These are phyloP conservation scores for Coregonus suidteri DNA, from an alignment of 2,797 vertebrate species.

Conservation along the genomic window DNA sequence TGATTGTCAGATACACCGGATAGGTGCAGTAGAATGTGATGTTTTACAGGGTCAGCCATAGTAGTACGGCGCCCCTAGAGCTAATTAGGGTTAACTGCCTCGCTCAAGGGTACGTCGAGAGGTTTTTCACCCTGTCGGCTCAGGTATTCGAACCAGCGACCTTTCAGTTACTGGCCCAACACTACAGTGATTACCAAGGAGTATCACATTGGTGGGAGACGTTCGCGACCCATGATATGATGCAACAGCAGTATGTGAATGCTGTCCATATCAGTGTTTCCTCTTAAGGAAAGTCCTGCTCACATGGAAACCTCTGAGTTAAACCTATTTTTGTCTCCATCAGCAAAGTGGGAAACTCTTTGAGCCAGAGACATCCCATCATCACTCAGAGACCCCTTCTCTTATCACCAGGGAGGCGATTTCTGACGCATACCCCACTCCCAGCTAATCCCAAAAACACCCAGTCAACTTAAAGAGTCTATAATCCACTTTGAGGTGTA, in stretches of 20 bases:
- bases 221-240: too few relatives aligned
- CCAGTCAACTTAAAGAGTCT: conserved; percentile 8
- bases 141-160: too few relatives aligned
- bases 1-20: too few relatives aligned
- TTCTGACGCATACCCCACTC: conserved; percentile 46
- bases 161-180: too few relatives aligned
- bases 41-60: too few relatives aligned
- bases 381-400: conserved; percentile 25
- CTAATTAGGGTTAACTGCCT: too few relatives aligned
- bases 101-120: too few relatives aligned
- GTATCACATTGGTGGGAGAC: background rate
- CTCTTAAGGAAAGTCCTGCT: background rate
- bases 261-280: background rate
- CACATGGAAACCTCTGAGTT: background rate
- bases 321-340: conserved; percentile 49
- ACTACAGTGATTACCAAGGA: too few relatives aligned
- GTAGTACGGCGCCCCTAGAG: too few relatives aligned
- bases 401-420: conserved; percentile 52
- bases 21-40: too few relatives aligned
- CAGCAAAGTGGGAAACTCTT: conserved; percentile 33
- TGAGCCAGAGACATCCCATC: conserved; percentile 30
- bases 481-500: background rate
- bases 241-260: too few relatives aligned
- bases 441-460: conserved; percentile 45
- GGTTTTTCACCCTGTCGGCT: too few relatives aligned